These are phyloP conservation scores for Drosophila mimica DNA, from an alignment of 2,888 invertebrate species.

Conservation along the genomic window DNA sequence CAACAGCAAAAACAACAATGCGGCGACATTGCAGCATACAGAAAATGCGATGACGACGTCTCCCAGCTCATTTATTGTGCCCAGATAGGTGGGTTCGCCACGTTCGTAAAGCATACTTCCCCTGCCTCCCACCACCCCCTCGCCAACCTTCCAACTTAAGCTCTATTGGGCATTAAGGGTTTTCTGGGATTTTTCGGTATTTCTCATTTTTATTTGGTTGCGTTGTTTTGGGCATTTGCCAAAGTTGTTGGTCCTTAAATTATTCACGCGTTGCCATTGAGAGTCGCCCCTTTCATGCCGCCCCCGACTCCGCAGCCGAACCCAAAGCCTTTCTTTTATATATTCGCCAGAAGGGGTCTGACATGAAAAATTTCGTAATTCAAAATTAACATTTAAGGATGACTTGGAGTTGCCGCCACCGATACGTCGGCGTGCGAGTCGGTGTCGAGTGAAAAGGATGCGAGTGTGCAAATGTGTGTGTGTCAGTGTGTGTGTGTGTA, in stretches of 20 bases:
- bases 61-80: slow-evolving; percentile 58
- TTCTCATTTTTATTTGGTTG: slow-evolving; percentile 20
- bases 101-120: slow-evolving; percentile 15
- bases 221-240: slow-evolving; percentile 58
- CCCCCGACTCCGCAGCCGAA: background rate
- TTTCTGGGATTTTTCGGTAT: slow-evolving; percentile 52
- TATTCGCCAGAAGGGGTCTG: slow-evolving; percentile 53
- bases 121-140: background rate
- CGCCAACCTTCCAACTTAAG: slow-evolving; percentile 58
- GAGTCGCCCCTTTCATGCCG: slow-evolving; percentile 12
- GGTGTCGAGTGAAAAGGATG: slow-evolving; percentile 56
- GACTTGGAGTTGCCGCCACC: slow-evolving; percentile 74
- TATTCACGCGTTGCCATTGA: slow-evolving; percentile 68
- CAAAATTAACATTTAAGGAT: slow-evolving; percentile 81
- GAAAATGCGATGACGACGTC: slow-evolving; percentile 59
- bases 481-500: slow-evolving; percentile 42
- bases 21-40: slow-evolving; percentile 61
- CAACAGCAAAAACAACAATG: slow-evolving; percentile 41
- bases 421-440: slow-evolving; percentile 39
- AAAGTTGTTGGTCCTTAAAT: slow-evolving; percentile 73
- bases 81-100: slow-evolving; percentile 21
- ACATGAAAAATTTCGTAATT: slow-evolving; percentile 79
- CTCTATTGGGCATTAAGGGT: slow-evolving; percentile 78
- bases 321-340: slow-evolving; percentile 22
- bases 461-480: slow-evolving; percentile 25